Evolutionary conservation across 2,888 invertebrate genomes (phyloP).

Genomic region (Eubasilissa splendida): DNA sequence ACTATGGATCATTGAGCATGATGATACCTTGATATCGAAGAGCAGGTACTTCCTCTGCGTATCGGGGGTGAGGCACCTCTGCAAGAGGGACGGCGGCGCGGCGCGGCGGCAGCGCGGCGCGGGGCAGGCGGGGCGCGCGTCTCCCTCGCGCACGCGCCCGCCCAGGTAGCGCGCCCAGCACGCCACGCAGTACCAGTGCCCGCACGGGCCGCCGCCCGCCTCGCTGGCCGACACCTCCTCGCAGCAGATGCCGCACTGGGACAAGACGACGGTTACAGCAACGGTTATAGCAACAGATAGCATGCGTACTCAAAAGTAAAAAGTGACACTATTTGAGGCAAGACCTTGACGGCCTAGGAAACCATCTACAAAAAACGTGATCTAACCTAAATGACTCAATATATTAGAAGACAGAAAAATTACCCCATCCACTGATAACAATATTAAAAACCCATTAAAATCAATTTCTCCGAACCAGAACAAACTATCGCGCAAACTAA

Average conservation of each 20-base stretch:
- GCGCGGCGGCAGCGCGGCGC: slow-evolving; percentile 76
- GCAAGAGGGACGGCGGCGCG: slow-evolving; percentile 78
- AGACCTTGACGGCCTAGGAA: no score
- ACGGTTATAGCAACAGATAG: no score
- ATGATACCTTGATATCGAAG: slow-evolving; percentile 77
- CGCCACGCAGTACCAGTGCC: slow-evolving; percentile 75
- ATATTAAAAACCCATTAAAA: no score
- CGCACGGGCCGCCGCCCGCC: slow-evolving; percentile 65
- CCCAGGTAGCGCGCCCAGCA: slow-evolving; percentile 80
- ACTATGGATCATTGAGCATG: slow-evolving; percentile 32
- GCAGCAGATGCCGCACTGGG: slow-evolving; percentile 76
- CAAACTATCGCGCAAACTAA: no score
- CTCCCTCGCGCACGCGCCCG: slow-evolving; percentile 77
- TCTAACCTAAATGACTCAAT: no score
- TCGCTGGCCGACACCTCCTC: slow-evolving; percentile 54
- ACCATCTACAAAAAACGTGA: no score
- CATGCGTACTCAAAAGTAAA: no score
- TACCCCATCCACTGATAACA: no score
- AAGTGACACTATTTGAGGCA: no score
- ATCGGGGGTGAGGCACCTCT: slow-evolving; percentile 77
- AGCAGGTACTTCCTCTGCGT: slow-evolving; percentile 78
- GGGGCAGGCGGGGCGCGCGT: slow-evolving; percentile 78
- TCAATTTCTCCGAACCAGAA: no score
- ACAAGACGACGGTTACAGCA: background rate
- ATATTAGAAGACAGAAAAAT: no score